Base-by-base conservation (phyloP, 2,797 vertebrate genomes). In the Catamblyrhynchus diadema region DNA sequence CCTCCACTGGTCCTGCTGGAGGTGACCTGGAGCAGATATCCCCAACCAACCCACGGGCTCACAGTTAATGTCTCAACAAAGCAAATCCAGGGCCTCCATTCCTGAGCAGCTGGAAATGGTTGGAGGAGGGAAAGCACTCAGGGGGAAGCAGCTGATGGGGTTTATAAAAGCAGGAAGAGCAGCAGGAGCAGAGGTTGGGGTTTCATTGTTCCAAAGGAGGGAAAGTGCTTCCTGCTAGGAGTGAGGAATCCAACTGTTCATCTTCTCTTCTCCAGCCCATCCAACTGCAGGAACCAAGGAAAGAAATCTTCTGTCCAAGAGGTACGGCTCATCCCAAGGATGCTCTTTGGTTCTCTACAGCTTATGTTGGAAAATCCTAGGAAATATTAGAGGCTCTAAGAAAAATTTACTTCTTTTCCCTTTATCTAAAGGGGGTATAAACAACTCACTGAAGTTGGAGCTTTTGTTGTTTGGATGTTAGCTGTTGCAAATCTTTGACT, bases 311-410 rank as follows among this genome's bases (percentile, higher is more conserved):
- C 12, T 66, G 2, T 23, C 9, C 22, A 0, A 4, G 14, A 51
- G 64, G 60, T 77, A 27, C 80, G 35, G 2, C 13, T 35, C 65
- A 23, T 35, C 12, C 17, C 0, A 2, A 48, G n/a, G 45, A 4
- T 1, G 1, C 4, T 61, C 6, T 50, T 57, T 19, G 12, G 7
- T 19, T 73, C 8, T 5, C 0, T 20, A 1, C 0, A 19, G 10
- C 4, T 57, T 35, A 3, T 6, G 3, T 1, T 50, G 35, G 37
- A n/a, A 78, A 13, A 22, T 3, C 8, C 16, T 42, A 16, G 15
- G 12, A 54, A 35, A 23, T 10, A 18, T 14, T 28, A 4, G 61
- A 24, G 47, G 5, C 9, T 3, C 15, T 15, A 45, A 18, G 18
- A 10, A 47, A 42, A 27, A 17, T 3, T 16, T 59, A 5, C 6